phyloP scores from a whole-genome alignment of 2,113 vertebrate genomes.

The Salvelinus sp. region DNA sequence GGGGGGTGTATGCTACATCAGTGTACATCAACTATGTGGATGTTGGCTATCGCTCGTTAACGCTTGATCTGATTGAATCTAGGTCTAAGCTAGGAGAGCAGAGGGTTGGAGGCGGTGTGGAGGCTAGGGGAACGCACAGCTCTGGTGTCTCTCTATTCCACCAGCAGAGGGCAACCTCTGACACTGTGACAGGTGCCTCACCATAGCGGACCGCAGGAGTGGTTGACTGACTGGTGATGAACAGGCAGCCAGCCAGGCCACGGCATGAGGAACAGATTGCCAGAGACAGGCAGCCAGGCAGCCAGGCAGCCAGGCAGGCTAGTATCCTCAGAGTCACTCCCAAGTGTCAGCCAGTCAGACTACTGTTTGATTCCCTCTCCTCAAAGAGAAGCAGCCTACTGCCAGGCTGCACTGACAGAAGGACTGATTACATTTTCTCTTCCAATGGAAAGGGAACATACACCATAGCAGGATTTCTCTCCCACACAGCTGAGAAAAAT shows the following conservation, averaged over 20 bases:
- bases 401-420: constrained; percentile 17
- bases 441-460: background rate
- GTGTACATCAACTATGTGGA: too few relatives aligned
- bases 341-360: background rate
- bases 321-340: background rate
- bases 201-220: background rate
- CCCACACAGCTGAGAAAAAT: background rate
- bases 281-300: background rate
- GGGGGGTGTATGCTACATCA: too few relatives aligned
- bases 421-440: background rate
- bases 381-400: background rate
- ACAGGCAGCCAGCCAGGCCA: background rate
- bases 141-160: background rate
- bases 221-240: background rate
- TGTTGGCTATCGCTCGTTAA: too few relatives aligned
- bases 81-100: background rate
- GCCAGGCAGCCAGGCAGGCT: background rate
- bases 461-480: background rate
- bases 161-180: constrained; percentile 69
- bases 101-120: background rate
- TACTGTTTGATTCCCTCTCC: background rate
- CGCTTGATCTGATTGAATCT: background rate
- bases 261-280: too few relatives aligned
- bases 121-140: background rate
- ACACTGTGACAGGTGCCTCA: constrained; percentile 18